Evolutionary conservation across 37 sponge, comb jelly and placozoan species (phyloP).

Genomic region (Hormiphora californensis): DNA sequence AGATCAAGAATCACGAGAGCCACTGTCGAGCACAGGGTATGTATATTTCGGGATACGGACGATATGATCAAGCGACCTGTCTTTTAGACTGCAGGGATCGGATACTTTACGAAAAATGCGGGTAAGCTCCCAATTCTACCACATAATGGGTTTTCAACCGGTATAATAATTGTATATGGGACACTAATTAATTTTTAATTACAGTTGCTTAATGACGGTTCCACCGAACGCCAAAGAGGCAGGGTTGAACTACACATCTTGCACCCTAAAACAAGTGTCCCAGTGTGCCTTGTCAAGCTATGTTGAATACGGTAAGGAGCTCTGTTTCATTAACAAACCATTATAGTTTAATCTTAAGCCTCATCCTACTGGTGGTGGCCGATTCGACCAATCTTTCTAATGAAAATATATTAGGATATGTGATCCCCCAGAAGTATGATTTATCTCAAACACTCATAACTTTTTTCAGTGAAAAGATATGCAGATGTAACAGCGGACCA

Average conservation of each 20-base stretch:
- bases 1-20: not conserved
- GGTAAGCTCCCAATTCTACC: not conserved
- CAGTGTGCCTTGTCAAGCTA: not conserved
- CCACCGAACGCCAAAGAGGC: not conserved
- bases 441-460: not conserved
- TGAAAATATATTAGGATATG: too few relatives aligned
- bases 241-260: not conserved
- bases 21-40: not conserved
- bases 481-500: not conserved
- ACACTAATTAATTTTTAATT: not conserved
- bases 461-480: not conserved
- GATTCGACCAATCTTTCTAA: too few relatives aligned
- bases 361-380: too few relatives aligned
- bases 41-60: not conserved
- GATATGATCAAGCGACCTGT: slow-evolving; percentile 17
- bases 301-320: not conserved
- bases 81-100: not conserved
- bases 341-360: not conserved
- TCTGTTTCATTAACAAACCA: not conserved
- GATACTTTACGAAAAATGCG: not conserved
- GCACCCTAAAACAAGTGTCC: not conserved
- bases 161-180: too few relatives aligned
- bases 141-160: too few relatives aligned
- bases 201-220: not conserved
- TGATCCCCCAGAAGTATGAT: too few relatives aligned